phyloP scores from a whole-genome alignment of 2,888 invertebrate species.

The Cordylochernes scorpioides region DNA sequence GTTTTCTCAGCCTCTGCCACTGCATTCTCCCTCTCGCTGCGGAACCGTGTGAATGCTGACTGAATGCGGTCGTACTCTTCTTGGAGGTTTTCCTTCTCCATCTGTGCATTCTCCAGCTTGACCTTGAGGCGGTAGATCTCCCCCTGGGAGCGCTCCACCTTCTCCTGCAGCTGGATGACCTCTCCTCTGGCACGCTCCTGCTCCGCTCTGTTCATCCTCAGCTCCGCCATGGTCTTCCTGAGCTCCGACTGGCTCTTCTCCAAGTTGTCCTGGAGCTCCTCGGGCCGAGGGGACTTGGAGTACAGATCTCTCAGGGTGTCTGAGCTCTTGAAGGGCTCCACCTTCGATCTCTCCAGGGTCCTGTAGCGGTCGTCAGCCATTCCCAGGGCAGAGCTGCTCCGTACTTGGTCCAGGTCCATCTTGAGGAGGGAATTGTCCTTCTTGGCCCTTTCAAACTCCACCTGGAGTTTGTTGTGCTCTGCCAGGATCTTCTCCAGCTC shows the following conservation, averaged over 20 bases:
- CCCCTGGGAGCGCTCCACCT: conserved; percentile 74
- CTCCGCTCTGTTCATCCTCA: conserved; percentile 69
- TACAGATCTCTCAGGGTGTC: conserved; percentile 33
- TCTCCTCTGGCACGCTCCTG: conserved; percentile 35
- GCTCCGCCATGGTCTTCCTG: conserved; percentile 59
- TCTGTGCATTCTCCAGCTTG: conserved; percentile 75
- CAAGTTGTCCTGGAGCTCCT: conserved; percentile 44
- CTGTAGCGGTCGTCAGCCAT: conserved; percentile 30
- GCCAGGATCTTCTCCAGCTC: conserved; percentile 70
- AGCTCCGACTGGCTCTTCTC: conserved; percentile 60
- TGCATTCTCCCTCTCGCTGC: conserved; percentile 63
- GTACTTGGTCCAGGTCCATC: conserved; percentile 49
- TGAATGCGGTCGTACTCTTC: conserved; percentile 73
- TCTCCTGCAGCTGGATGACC: conserved; percentile 58
- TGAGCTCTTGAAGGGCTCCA: conserved; percentile 47
- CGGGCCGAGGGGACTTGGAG: conserved; percentile 42
- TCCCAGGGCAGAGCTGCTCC: conserved; percentile 36
- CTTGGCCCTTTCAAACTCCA: conserved; percentile 62
- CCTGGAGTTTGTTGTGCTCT: conserved; percentile 61
- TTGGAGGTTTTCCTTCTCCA: conserved; percentile 68
- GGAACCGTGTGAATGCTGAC: conserved; percentile 49
- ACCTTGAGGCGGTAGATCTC: conserved; percentile 81
- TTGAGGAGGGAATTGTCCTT: conserved; percentile 30
- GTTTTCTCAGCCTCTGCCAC: conserved; percentile 16
- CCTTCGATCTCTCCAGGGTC: conserved; percentile 30